These are phyloP conservation scores for Byasa hedistus DNA, from an alignment of 2,888 invertebrate genomes.

Conservation along the genomic window DNA sequence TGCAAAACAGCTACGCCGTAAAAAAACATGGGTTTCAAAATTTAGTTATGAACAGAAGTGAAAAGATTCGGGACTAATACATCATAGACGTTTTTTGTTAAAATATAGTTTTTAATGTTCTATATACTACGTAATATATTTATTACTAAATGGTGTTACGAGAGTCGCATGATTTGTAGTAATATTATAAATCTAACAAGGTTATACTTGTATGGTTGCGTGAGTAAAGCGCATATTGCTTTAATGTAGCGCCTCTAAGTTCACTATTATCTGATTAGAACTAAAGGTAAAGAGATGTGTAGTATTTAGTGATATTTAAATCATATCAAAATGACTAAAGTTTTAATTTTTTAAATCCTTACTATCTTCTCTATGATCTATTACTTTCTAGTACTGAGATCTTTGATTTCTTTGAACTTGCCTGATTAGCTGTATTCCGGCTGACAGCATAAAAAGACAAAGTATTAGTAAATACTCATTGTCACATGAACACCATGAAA, in stretches of 20 bases:
- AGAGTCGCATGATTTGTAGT: conserved; percentile 13
- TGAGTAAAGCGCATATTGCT: conserved; percentile 19
- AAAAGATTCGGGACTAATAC: too few species aligned
- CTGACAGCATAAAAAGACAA: too few species aligned
- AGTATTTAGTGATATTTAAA: background rate
- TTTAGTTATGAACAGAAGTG: too few species aligned
- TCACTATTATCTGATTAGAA: conserved; percentile 23
- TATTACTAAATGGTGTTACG: conserved; percentile 10
- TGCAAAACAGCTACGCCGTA: too few species aligned
- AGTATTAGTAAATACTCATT: too few species aligned
- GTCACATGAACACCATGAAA: too few species aligned
- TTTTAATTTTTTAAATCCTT: background rate
- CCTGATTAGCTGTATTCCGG: too few species aligned
- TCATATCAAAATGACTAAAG: background rate
- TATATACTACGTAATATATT: conserved; percentile 1
- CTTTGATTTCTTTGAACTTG: too few species aligned
- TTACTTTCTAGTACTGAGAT: too few species aligned
- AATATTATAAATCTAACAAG: conserved; percentile 17
- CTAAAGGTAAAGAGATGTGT: too few species aligned
- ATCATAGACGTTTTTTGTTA: background rate
- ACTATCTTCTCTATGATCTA: too few species aligned
- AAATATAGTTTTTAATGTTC: background rate
- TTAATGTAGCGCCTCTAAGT: conserved; percentile 18
- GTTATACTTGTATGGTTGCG: conserved; percentile 16
- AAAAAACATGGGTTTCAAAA: too few species aligned